Conservation (phyloP, 2,113 vertebrate species). For the Pangasianodon hypophthalmus region DNA sequence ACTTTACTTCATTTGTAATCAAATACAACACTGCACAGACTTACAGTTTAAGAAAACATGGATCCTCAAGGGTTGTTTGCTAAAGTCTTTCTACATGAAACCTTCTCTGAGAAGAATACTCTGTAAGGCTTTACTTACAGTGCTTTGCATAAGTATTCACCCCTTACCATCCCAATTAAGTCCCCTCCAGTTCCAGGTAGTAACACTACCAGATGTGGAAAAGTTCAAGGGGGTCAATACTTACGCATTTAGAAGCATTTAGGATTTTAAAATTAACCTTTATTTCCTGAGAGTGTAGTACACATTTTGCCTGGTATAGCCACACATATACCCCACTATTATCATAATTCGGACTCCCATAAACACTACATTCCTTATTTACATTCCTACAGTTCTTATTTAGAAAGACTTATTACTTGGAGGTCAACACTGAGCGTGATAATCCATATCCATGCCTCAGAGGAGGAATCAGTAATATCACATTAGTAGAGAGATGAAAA, state of each 20-base stretch:
- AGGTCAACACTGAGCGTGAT: constrained; percentile 50
- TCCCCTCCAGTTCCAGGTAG: background rate
- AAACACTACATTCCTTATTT: background rate
- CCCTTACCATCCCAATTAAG: background rate
- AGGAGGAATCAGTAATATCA: constrained; percentile 69
- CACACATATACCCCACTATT: background rate
- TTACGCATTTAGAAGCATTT: background rate
- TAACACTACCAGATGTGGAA: background rate
- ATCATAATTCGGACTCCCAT: background rate
- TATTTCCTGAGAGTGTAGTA: background rate
- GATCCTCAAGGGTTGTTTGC: background rate
- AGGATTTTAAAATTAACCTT: background rate
- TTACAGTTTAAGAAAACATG: background rate
- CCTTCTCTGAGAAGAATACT: background rate
- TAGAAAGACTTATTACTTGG: constrained; percentile 16
- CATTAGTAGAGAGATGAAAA: constrained; percentile 68
- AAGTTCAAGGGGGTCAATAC: background rate
- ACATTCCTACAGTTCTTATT: constrained; percentile 22
- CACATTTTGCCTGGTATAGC: background rate
- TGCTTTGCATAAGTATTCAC: background rate
- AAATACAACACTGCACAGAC: background rate
- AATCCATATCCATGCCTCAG: constrained; percentile 43
- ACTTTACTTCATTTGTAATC: background rate
- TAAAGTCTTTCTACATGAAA: background rate
- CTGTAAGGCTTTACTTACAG: background rate